A percentile compares a stretch with the other conserved stretches of the same genome.
Evolutionary conservation across 1,140 invertebrate genomes (phyloP).

Genomic region (Geopemphigus sp.): DNA sequence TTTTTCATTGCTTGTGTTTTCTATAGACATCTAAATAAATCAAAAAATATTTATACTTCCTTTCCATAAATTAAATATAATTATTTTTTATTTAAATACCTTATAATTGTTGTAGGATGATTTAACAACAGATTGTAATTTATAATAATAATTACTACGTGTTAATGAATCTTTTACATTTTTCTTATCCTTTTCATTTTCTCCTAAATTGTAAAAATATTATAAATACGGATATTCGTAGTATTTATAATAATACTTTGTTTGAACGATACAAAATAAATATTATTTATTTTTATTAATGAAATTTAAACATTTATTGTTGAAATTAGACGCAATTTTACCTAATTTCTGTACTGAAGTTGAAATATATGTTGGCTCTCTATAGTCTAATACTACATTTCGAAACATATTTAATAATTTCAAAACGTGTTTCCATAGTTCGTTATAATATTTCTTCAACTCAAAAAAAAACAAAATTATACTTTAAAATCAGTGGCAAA

Average conservation of each 20-base stretch:
- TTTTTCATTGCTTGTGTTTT: conserved; percentile 57
- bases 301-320: background rate
- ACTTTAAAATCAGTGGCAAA: background rate
- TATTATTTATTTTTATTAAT: background rate
- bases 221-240: background rate
- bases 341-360: conserved; percentile 21
- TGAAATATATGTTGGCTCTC: conserved; percentile 33
- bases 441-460: conserved; percentile 43
- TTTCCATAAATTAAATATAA: too few species aligned
- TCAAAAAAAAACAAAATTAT: conserved; percentile 24
- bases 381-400: conserved; percentile 40
- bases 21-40: conserved; percentile 57
- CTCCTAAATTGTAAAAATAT: conserved; percentile 1
- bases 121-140: conserved; percentile 37
- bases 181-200: conserved; percentile 38
- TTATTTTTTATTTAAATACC: conserved; percentile 32
- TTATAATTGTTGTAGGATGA: conserved; percentile 42
- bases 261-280: background rate
- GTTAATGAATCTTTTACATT: background rate
- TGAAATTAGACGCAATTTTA: background rate
- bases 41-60: too few species aligned
- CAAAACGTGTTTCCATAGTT: conserved; percentile 51
- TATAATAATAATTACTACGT: conserved; percentile 32
- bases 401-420: conserved; percentile 37
- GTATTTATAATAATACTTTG: background rate